These are phyloP conservation scores for Cherax destructor DNA, from an alignment of 1,140 invertebrate species.

Conservation along the genomic window DNA sequence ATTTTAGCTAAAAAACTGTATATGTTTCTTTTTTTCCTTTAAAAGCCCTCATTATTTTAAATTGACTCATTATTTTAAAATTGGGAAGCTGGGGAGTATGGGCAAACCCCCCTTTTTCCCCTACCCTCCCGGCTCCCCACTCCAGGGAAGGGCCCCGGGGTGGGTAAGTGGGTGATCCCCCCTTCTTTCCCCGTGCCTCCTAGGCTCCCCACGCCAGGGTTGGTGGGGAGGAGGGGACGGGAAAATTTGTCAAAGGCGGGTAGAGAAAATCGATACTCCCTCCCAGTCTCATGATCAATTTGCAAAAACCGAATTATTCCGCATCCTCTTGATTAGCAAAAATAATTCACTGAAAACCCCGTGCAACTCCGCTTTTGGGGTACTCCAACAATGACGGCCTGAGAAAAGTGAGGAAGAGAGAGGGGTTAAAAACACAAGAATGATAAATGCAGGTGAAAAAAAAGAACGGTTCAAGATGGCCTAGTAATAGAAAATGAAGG, in stretches of 20 bases:
- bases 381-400: neutral
- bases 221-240: neutral
- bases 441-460: neutral
- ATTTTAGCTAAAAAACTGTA: too few relatives aligned
- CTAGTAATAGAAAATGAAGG: neutral
- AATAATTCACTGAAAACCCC: neutral
- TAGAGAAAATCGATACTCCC: neutral
- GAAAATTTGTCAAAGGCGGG: neutral
- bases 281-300: neutral
- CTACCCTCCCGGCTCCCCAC: too few relatives aligned
- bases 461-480: neutral
- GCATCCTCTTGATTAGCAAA: neutral
- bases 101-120: too few relatives aligned
- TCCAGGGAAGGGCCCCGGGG: too few relatives aligned
- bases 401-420: neutral
- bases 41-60: too few relatives aligned
- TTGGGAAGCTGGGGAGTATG: too few relatives aligned
- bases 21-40: too few relatives aligned
- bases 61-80: too few relatives aligned
- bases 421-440: neutral
- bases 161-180: too few relatives aligned
- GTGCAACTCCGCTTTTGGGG: neutral
- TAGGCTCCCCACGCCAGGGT: too few relatives aligned
- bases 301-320: too few relatives aligned
- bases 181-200: too few relatives aligned